Base-by-base conservation (phyloP, 2,888 invertebrate species). In the Drosophila ezoana region DNA sequence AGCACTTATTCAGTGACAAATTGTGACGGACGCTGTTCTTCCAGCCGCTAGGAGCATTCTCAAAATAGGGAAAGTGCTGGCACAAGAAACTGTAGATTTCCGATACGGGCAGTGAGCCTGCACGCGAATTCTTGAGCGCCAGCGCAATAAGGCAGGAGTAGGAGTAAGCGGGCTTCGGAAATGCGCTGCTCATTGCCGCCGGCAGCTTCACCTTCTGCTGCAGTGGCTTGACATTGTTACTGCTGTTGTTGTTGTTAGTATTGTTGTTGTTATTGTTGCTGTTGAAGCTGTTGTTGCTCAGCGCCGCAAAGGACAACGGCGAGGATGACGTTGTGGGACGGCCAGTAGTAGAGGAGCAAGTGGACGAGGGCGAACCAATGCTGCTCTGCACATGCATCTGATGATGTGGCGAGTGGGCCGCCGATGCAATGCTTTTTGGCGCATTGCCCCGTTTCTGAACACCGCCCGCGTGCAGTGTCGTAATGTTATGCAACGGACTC, bases 81-180 rank as follows among this genome's bases (percentile, higher is more conserved):
- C 98, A 99, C 97, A 99, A 98, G 91, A 99, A 99, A 92, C 97
- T 98, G 93, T 99, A 99, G 84, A 99, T 99, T 93, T 99, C 99
- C 11, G 98, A 98, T 37, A 99, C 99, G 4, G 99, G 99, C 87
- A 99, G 93, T 87, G 98, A 97, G 59, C 99, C 99, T 59, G 96
- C 96, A 84, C 96, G 95, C 71, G 98, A 98, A 92, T 99, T 99
- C 93, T 99, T 99, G 72, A 99, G 93, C 4, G 99, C 98, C 97
- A 99, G 96, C 1, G 99, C 99, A 91, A 99, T 99, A 76, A 99
- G 94, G 93, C 99, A 99, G 65, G 98, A 98, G 92, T 99, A 99
- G 13, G 99, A 99, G 93, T 98, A 99, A 3, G 98, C 97, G 5
- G 99, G 99, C 92, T 99, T 99, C 0, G 98, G 98, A 90, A 96